Evolutionary conservation across 2,888 invertebrate genomes (phyloP), one percentile per base, ranked within the genome.

Genomic region (Sarcophaga subvicina): DNA sequence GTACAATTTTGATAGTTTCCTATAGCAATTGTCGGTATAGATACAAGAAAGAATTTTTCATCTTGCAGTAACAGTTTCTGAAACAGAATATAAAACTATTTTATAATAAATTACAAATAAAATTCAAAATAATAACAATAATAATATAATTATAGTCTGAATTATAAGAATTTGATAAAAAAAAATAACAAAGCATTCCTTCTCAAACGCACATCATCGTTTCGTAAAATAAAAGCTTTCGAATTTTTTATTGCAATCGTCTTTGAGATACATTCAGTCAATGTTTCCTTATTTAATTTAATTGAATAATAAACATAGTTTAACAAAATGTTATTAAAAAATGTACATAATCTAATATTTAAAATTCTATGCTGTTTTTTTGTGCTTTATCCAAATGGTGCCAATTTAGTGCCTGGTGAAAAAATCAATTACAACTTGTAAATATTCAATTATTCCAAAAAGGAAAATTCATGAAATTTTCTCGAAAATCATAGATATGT

Each of bases 381-480:
- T 89, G 88, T 92, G 63, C 89, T 91, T 73, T 91, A 91, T 90
- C 92, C 92, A 75, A 91, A 91, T 89, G 91, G 90, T 89, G 92
- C 90, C 89, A 91, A 92, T 86, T 90, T 91, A 79, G 90, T 91
- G 80, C 89, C 91, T 87, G 92, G 91, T 81, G 93, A 93, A 90
- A 93, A 92, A 89, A 93, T 93, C 89, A 93, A 92, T 90, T 93
- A 93, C 89, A 93, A 92, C 90, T 89, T 93, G 93, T 93, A 90
- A 92, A 92, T 91, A 81, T 73, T 62, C 14, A 27, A 25, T 27
- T 17, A 47, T n/a, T 17, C 5, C 27, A 70, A 3, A 62, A n/a
- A 12, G 47, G 22, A 75, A 63, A 47, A 49, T 47, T 45, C 54
- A 20, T 1, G 14, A 76, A 60, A 67, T 66, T 62, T 70, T 4